Percentiles rank a stretch among this genome's conserved stretches.
Conservation (phyloP, 1,140 invertebrate genomes). For the Leguminivora glycinivorella region DNA sequence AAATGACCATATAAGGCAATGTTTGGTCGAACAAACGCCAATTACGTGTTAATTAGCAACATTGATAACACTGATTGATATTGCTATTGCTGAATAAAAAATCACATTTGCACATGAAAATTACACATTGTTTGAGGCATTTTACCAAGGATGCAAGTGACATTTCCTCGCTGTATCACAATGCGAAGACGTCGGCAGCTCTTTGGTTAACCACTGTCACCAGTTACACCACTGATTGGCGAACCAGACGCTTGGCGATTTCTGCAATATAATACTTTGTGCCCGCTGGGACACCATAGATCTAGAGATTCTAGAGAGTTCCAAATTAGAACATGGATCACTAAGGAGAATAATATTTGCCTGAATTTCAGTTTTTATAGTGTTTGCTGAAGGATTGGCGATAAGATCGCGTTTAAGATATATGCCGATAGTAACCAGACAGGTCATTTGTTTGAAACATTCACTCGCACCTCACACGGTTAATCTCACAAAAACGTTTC, state of each 20-base stretch:
- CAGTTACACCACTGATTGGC: too few relatives aligned
- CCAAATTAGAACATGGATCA: neutral
- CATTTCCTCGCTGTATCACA: too few relatives aligned
- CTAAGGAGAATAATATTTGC: conserved; percentile 1
- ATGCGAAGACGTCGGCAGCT: too few relatives aligned
- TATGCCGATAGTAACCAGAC: neutral
- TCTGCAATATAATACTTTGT: too few relatives aligned
- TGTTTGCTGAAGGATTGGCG: conserved; percentile 21
- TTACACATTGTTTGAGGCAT: too few relatives aligned
- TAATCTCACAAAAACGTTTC: neutral
- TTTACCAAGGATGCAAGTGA: too few relatives aligned
- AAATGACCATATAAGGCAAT: conserved; percentile 21
- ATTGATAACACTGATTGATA: neutral
- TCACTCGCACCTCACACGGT: neutral
- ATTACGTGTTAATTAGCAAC: conserved; percentile 18
- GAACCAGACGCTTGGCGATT: too few relatives aligned
- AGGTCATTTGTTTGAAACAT: conserved; percentile 3
- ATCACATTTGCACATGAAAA: too few relatives aligned
- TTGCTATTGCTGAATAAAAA: conserved; percentile 2
- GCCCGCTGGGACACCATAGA: too few relatives aligned
- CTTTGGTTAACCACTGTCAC: too few relatives aligned
- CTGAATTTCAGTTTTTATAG: neutral
- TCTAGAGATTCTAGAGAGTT: too few relatives aligned
- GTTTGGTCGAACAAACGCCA: neutral
- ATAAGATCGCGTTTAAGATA: conserved; percentile 2